Conservation (phyloP, 2,113 vertebrate genomes). For the Nesoenas mayeri region DNA sequence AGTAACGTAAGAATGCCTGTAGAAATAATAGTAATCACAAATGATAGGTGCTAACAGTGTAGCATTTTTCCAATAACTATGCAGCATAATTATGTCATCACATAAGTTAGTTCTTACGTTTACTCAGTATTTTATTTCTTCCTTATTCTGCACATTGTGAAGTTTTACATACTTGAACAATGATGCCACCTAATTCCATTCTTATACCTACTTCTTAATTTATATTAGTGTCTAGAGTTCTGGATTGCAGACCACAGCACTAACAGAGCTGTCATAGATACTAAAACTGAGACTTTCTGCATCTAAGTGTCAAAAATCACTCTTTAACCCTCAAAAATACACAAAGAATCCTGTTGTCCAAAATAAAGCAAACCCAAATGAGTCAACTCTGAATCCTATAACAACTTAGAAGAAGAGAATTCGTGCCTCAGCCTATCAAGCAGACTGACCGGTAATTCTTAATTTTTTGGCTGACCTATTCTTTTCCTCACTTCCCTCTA, state of each 20-base stretch:
- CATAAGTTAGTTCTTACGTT: accelerated
- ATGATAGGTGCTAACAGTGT: background rate
- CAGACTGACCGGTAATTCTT: background rate
- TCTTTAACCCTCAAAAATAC: background rate
- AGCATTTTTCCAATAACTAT: background rate
- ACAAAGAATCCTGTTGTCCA: background rate
- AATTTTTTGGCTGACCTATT: background rate
- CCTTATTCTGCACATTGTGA: background rate
- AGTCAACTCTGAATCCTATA: background rate
- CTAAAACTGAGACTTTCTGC: background rate
- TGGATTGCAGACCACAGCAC: background rate
- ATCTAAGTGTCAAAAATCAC: background rate
- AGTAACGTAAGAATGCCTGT: background rate
- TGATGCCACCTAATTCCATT: background rate
- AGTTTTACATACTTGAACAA: background rate
- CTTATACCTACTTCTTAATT: background rate
- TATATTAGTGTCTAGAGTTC: background rate
- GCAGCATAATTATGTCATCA: background rate
- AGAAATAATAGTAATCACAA: background rate
- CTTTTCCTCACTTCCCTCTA: background rate
- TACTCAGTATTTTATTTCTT: background rate
- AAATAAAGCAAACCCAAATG: background rate
- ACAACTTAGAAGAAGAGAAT: background rate
- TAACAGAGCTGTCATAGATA: background rate
- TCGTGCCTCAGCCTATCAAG: background rate